These are phyloP conservation scores for Tolypeutes matacus DNA, from an alignment of 2,797 vertebrate species.

Conservation along the genomic window DNA sequence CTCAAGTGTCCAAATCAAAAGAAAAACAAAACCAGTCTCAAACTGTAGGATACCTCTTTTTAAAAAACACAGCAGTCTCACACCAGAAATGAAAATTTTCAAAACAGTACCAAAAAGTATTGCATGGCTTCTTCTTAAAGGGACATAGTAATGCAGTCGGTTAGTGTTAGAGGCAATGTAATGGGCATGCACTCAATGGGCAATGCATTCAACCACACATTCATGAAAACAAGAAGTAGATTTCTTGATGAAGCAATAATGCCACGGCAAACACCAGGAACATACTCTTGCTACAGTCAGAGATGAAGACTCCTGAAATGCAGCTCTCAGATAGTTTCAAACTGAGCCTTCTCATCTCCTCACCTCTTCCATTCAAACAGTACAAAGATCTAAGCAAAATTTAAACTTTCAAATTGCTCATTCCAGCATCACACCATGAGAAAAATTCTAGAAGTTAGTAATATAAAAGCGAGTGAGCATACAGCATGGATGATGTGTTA, in stretches of 20 bases:
- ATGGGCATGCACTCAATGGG: background rate
- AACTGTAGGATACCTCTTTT: background rate
- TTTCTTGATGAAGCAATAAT: background rate
- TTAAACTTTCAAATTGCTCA: background rate
- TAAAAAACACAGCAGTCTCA: conserved; percentile 9
- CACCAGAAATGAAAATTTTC: background rate
- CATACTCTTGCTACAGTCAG: background rate
- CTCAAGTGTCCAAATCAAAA: background rate
- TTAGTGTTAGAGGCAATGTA: too few species aligned
- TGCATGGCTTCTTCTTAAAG: background rate
- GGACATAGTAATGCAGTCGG: background rate
- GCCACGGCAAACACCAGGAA: background rate
- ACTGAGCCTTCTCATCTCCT: background rate
- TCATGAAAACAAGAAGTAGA: background rate
- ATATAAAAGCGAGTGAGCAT: background rate
- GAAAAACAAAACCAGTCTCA: background rate
- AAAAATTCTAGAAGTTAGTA: background rate
- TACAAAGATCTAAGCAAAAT: background rate
- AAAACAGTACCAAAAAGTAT: background rate
- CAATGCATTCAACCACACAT: background rate
- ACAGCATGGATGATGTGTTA: too few species aligned
- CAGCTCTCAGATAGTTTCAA: background rate
- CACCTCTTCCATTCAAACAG: background rate
- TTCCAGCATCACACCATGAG: background rate
- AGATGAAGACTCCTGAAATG: too few species aligned